These are phyloP conservation scores for Nebria salina DNA, from an alignment of 2,888 invertebrate genomes.

Conservation along the genomic window DNA sequence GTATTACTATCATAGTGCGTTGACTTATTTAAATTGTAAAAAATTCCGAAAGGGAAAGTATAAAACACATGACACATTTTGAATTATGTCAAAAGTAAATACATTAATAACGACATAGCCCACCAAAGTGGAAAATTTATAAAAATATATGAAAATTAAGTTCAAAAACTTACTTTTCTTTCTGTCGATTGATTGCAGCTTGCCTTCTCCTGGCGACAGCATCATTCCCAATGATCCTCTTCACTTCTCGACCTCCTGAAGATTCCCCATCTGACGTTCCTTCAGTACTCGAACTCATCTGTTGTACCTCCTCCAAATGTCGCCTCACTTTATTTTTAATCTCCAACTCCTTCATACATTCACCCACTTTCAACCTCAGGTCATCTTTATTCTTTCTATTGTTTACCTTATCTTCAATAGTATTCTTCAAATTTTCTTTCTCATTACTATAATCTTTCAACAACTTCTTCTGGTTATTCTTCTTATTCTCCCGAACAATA, in stretches of 20 bases:
- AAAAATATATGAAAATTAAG: conserved; percentile 32
- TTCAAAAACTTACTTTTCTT: conserved; percentile 64
- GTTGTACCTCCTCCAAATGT: conserved; percentile 39
- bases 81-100: neutral
- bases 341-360: conserved; percentile 29
- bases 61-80: neutral
- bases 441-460: conserved; percentile 33
- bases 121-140: conserved; percentile 11
- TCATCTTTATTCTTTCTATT: conserved; percentile 30
- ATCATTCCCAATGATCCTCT: conserved; percentile 68
- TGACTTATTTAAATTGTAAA: neutral
- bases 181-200: conserved; percentile 57
- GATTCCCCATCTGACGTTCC: conserved; percentile 68
- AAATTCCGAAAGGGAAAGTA: neutral
- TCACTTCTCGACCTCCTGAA: conserved; percentile 72
- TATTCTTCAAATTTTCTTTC: conserved; percentile 28
- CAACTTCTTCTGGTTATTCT: conserved; percentile 38
- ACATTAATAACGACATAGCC: neutral
- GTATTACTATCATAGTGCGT: neutral
- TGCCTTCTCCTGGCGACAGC: conserved; percentile 62
- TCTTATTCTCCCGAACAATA: conserved; percentile 26
- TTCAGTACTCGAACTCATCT: conserved; percentile 42
- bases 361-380: conserved; percentile 27
- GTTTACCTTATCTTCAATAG: conserved; percentile 26
- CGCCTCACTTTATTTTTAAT: conserved; percentile 36